Conservation (phyloP, 2,113 vertebrate genomes). For the Maccullochella peelii region DNA sequence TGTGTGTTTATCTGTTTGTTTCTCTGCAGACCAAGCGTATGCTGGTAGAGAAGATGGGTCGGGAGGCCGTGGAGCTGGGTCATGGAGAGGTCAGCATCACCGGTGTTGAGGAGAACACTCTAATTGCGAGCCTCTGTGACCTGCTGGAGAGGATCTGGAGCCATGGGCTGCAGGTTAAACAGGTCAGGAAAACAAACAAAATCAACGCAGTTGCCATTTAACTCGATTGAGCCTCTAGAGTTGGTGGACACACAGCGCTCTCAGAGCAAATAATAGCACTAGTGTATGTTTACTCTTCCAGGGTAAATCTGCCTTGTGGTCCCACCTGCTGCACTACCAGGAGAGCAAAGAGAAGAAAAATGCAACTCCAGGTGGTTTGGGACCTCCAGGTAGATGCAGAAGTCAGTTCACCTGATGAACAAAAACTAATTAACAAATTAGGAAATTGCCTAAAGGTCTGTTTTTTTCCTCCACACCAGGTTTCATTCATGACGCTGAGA, state of each 20-base stretch:
- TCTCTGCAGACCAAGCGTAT: conserved; percentile 93
- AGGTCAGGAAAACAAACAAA: conserved; percentile 80
- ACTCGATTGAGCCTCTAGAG: background rate
- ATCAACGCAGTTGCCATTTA: background rate
- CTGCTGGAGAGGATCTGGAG: conserved; percentile 98
- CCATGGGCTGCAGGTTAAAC: conserved; percentile 95
- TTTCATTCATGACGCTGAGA: conserved; percentile 93
- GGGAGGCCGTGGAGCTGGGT: conserved; percentile 95
- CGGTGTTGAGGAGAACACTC: conserved; percentile 94
- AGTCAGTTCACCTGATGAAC: background rate
- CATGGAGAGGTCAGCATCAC: conserved; percentile 98
- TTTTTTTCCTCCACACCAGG: conserved; percentile 77
- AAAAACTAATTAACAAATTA: background rate
- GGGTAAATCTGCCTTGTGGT: conserved; percentile 99
- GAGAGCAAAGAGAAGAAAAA: conserved; percentile 94
- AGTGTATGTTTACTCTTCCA: conserved; percentile 64
- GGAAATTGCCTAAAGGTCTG: background rate
- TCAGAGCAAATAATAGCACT: background rate
- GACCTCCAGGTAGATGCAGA: conserved; percentile 87
- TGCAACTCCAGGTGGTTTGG: conserved; percentile 89
- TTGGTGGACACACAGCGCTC: background rate
- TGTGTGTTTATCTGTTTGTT: background rate
- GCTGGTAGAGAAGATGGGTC: conserved; percentile 99
- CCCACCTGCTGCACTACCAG: conserved; percentile 95
- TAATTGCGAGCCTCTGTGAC: conserved; percentile 97